Evolutionary conservation across 2,797 vertebrate species (phyloP), one percentile per base, ranked within the genome.

Genomic region (Lindbergichthys nudifrons): DNA sequence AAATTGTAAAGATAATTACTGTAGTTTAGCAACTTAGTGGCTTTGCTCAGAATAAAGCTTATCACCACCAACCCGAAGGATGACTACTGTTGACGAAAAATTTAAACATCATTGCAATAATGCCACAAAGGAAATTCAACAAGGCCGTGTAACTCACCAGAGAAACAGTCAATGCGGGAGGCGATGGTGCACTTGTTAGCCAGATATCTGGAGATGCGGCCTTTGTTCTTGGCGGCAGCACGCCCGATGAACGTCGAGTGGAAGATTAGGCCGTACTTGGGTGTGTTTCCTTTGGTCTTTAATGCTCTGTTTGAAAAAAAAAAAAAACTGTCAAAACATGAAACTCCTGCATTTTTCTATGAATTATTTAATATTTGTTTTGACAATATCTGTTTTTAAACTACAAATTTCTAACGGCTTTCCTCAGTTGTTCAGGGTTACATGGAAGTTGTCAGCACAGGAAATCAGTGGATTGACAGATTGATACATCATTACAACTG

Each of bases 21-120:
- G 15, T 0, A 1, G 3, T 5, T 2, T 14, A 12, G 19, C 0
- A n/a, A 15, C 9, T 2, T 10, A 1, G 36, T 52, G 80, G 76
- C 92, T 90, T 89, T 92, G 96, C 97, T 99, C 97, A 99, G 98
- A 74, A 66, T 84, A 79, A 3, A 8, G 3, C 5, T 79, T 88
- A 1, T 96, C 95, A 95, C 91, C 95, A 96, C 76, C 93, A 95
- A 86, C 92, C 87, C 69, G 0, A 77, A 39, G 58, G 95, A 91
- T 97, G 95, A 86, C 96, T 98, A 60, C 97, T 98, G 98, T 95
- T 99, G 98, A 99, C 97, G 97, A 99, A 99, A 99, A 99, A 99
- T 97, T 45, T 72, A 60, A 84, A 87, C 97, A 99, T 98, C 97
- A 98, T 11, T 0, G 97, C 96, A 94, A 81, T 10, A 7, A 7